A percentile compares a stretch with the other conserved stretches of the same genome.
These are phyloP conservation scores for Rhagoletis zephyria DNA, from an alignment of 1,140 invertebrate genomes.

Conservation along the genomic window DNA sequence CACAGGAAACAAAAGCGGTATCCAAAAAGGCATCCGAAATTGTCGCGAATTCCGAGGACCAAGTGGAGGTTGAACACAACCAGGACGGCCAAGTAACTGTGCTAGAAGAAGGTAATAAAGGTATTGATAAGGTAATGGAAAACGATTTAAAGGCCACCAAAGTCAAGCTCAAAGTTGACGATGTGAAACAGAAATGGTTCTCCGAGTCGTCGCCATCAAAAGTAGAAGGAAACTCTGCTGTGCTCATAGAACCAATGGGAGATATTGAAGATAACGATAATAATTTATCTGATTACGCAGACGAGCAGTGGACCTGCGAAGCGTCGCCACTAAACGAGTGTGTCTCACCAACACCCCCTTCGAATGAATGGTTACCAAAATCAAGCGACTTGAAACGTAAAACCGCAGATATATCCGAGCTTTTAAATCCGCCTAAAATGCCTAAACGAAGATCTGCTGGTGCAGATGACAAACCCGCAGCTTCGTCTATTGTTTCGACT, in stretches of 20 bases:
- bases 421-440: slow-evolving; percentile 21
- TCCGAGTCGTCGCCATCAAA: background rate
- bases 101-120: background rate
- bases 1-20: background rate
- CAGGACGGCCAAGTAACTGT: background rate
- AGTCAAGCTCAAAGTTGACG: background rate
- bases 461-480: background rate
- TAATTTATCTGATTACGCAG: background rate
- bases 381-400: background rate
- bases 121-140: background rate
- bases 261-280: background rate
- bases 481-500: background rate
- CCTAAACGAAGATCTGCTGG: background rate
- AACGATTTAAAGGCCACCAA: background rate
- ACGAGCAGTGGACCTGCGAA: background rate
- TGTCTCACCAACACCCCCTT: background rate
- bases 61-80: background rate
- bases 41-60: background rate
- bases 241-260: background rate
- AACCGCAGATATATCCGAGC: background rate
- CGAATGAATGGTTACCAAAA: background rate
- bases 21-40: background rate
- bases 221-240: background rate
- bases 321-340: background rate
- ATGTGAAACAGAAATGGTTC: background rate